Conservation (phyloP, 2,113 vertebrate species). For the Numida meleagris region DNA sequence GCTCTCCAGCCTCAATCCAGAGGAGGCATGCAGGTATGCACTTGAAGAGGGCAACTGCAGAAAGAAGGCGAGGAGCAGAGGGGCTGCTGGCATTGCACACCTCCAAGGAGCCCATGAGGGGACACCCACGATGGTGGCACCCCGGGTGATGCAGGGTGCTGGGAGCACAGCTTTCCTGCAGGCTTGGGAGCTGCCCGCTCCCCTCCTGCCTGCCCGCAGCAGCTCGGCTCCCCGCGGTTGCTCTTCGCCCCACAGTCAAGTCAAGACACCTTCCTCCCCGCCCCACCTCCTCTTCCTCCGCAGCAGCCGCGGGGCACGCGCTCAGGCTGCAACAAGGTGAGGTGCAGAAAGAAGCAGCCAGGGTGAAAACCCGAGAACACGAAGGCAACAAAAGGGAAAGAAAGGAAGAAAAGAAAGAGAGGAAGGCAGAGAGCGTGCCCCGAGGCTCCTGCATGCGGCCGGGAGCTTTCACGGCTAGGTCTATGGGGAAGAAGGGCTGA, state of each 20-base stretch:
- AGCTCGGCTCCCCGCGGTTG: neutral
- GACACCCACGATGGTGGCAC: neutral
- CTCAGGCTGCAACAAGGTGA: neutral
- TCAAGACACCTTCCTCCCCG: slow-evolving; percentile 28
- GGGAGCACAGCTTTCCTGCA: neutral
- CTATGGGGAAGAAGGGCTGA: neutral
- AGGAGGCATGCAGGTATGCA: accelerated
- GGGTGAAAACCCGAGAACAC: neutral
- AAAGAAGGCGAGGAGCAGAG: neutral
- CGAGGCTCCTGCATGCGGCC: neutral
- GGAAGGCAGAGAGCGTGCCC: neutral
- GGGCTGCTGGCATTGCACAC: accelerated
- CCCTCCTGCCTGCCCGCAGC: neutral
- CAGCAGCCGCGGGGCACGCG: neutral
- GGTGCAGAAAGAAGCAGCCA: neutral
- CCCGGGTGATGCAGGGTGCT: neutral
- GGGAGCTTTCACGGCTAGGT: neutral
- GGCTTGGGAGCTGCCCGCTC: neutral
- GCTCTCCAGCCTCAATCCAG: neutral
- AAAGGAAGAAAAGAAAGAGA: neutral
- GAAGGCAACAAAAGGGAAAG: neutral
- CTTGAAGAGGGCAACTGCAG: accelerated
- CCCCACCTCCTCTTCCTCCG: neutral
- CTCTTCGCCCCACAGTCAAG: slow-evolving; percentile 48
- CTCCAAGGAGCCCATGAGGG: neutral